Percentiles rank a stretch among this genome's conserved stretches.
These are phyloP conservation scores for Latheticus oryzae DNA, from an alignment of 2,888 invertebrate species.

Conservation along the genomic window DNA sequence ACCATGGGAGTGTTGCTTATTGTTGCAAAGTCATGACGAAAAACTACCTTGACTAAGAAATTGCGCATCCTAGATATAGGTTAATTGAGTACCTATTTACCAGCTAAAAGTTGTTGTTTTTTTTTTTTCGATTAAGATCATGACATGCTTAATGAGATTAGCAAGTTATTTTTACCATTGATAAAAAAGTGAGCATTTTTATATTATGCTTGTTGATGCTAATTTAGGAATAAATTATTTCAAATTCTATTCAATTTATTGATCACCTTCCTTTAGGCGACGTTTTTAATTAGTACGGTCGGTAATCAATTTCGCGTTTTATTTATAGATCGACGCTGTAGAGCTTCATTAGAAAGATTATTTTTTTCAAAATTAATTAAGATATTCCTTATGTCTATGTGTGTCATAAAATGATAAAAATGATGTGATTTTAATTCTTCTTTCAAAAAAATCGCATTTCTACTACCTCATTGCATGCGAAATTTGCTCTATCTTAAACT, in stretches of 20 bases:
- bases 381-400: conserved; percentile 21
- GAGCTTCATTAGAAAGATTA: conserved; percentile 6
- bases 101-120: conserved; percentile 4
- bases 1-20: conserved; percentile 7
- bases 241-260: conserved; percentile 18
- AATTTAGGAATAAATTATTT: conserved; percentile 26
- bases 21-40: conserved; percentile 13
- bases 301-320: conserved; percentile 29
- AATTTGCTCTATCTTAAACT: conserved; percentile 7
- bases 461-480: conserved; percentile 14
- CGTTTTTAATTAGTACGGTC: conserved; percentile 21
- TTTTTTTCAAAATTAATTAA: conserved; percentile 21
- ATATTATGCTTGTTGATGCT: conserved; percentile 25
- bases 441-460: conserved; percentile 25
- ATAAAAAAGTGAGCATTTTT: conserved; percentile 13
- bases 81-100: conserved; percentile 11
- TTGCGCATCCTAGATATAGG: conserved; percentile 7
- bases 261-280: conserved; percentile 18
- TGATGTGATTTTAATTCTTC: conserved; percentile 9
- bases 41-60: conserved; percentile 8
- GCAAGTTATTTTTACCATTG: conserved; percentile 5
- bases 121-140: conserved; percentile 1
- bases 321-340: conserved; percentile 8
- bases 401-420: conserved; percentile 19
- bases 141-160: conserved; percentile 19